A percentile compares a stretch with the other conserved stretches of the same genome.
phyloP scores from a whole-genome alignment of 1,140 invertebrate species.

The Frieseomelitta varia region DNA sequence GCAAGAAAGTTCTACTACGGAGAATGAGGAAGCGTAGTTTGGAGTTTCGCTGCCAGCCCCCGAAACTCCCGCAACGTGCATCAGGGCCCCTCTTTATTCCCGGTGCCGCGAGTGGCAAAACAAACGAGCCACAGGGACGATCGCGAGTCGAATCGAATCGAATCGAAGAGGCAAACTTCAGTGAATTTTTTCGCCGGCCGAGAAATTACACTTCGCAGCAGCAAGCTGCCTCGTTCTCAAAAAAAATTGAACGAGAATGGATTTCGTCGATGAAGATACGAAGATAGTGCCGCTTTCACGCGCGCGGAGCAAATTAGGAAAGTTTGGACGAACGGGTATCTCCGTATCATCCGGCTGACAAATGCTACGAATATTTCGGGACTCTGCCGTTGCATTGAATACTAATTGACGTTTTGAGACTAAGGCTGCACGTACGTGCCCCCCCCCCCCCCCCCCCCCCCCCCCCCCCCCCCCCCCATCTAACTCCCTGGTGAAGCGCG shows the following conservation, averaged over 20 bases:
- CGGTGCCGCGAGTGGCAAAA: not conserved
- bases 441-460: no score
- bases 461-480: fast-evolving
- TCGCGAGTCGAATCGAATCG: not conserved
- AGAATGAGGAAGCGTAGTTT: slow-evolving; percentile 29
- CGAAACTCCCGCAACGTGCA: slow-evolving; percentile 21
- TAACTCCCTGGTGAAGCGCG: not conserved
- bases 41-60: slow-evolving; percentile 23
- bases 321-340: slow-evolving; percentile 24
- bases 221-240: not conserved
- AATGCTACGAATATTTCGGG: slow-evolving; percentile 36
- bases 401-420: slow-evolving; percentile 21
- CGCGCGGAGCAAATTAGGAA: slow-evolving; percentile 26
- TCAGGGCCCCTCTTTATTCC: slow-evolving; percentile 3
- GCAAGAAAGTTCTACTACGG: slow-evolving; percentile 25
- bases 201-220: not conserved
- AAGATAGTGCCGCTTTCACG: not conserved
- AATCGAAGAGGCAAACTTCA: not conserved
- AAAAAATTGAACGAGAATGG: not conserved
- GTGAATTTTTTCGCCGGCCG: not conserved
- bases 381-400: slow-evolving; percentile 19
- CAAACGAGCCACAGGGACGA: not conserved
- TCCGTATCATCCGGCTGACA: slow-evolving; percentile 8
- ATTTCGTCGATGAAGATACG: slow-evolving; percentile 6
- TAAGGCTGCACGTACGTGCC: no score